Base-by-base conservation (phyloP, 2,888 invertebrate species). In the Lobophora halterata region DNA sequence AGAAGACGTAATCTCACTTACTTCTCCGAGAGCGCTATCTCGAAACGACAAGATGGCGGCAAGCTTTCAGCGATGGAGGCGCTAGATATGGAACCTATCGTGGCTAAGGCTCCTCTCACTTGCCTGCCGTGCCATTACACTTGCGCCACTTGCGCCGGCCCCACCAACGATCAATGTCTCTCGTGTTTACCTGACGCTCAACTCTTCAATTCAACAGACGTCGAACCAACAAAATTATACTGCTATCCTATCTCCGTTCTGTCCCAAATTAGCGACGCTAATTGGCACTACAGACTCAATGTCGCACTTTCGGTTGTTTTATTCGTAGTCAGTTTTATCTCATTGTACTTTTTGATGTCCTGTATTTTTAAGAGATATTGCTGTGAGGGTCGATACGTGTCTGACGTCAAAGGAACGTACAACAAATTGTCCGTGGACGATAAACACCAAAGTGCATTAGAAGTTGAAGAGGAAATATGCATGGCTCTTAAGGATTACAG, bases 121-220 rank as follows among this genome's bases (percentile, higher is more conserved):
- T 94, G 94, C 63, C 74, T 90, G 1, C 77, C 85, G 14, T 95
- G 95, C 66, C 94, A 95, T 76, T 94, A 94, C 69, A 89, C 91
- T n/a, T 95, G 95, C 68, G 88, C 88, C 38, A 86, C 88, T 5
- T 95, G 95, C 63, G 73, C 79, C 3, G 94, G 94, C 5, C 91
- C 93, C 3, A 88, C 89, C 53, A 91, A 92, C 71, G 90, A 90
- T 60, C 91, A 94, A 59, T 95, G 94, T 70, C 73, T 85, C 21
- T 78, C 89, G 3, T 95, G 94, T 71, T 90, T 90, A 61, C 88
- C 88, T 3, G 94, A 94, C 65, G 91, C 93, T 3, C 73, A 79
- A 47, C 72, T 91, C 28, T 79, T 79, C 50, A 83, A 81, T 47
- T 45, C 61, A 42, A 80, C 86, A 3, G 79, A 79, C 35, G 53